Base-by-base conservation (phyloP, 2,888 invertebrate species). In the Pelosia muscerda region DNA sequence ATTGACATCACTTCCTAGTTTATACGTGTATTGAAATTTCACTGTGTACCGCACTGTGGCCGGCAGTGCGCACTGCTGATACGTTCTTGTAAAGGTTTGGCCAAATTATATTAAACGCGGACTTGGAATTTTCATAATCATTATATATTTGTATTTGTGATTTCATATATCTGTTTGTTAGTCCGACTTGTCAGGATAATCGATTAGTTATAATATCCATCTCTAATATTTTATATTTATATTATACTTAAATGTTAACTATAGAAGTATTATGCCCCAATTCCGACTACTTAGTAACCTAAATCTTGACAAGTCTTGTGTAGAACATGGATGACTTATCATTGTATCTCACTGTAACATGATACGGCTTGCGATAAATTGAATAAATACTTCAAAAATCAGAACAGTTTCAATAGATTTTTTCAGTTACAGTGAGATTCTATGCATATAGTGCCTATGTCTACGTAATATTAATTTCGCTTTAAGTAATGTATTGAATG, bases 1-100 rank as follows among this genome's bases (percentile, higher is more conserved):
- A 83, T 80, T 86, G 85, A 86, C 89, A 89, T 88, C 90, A 89
- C 85, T 88, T 86, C 83, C 88, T 91, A 92, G 88, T 86, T 89
- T 88, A 87, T 90, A 91, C 78, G 83, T 87, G 87, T 89, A 90
- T 88, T 89, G 82, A 89, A 85, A 86, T 84, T 88, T 87, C 84
- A 86, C 81, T 86, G 84, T 89, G 86, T 88, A 89, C 78, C 82
- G 78, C 77, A 83, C 84, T 87, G 86, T 83, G 88, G 80, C 81
- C 75, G 74, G 62, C 76, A 74, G 83, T 87, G 89, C 85, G 84
- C 87, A 88, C 87, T 87, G 85, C 82, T 82, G 78, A 75, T 73
- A 66, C 63, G 75, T 77, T 78, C 59, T 26, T 31, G 8, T 31
- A 23, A 57, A 62, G 55, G 59, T 61, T 42, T 19, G 31, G 42